phyloP scores from a whole-genome alignment of 2,888 invertebrate genomes.

The Flexamia atlantica region DNA sequence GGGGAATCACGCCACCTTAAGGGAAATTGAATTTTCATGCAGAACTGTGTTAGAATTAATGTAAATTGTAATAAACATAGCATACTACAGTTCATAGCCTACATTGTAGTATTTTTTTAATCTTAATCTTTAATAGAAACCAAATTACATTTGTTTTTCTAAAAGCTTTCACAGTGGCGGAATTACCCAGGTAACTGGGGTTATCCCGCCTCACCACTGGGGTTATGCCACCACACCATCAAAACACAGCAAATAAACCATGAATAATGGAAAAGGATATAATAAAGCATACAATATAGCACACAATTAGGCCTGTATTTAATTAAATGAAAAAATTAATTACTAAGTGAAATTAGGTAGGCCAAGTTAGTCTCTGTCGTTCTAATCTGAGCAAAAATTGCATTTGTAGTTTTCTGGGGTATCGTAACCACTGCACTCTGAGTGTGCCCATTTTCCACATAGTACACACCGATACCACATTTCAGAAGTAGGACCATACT shows the following conservation, averaged over 20 bases:
- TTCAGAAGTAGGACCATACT: constrained; percentile 46
- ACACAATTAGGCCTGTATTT: background rate
- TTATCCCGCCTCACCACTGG: constrained; percentile 1
- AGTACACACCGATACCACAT: constrained; percentile 51
- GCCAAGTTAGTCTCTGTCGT: background rate
- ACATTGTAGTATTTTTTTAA: background rate
- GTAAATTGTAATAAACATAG: constrained; percentile 14
- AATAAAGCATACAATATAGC: constrained; percentile 2
- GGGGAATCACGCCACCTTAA: constrained; percentile 40
- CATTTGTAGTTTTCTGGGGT: constrained; percentile 44
- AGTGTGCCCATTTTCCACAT: constrained; percentile 54
- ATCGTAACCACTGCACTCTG: constrained; percentile 48
- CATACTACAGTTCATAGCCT: constrained; percentile 15
- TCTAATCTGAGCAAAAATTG: constrained; percentile 23
- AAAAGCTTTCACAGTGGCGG: constrained; percentile 37
- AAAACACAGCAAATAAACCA: constrained; percentile 12
- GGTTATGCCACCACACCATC: constrained; percentile 12
- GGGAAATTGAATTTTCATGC: constrained; percentile 17
- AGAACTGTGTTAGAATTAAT: no score
- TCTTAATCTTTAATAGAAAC: constrained; percentile 21
- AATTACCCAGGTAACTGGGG: constrained; percentile 5
- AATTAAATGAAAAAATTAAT: no score
- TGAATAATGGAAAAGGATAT: constrained; percentile 17
- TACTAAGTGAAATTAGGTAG: background rate
- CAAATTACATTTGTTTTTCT: background rate